Conservation (phyloP, 2,113 vertebrate species). For the Sisor rabdophorus region DNA sequence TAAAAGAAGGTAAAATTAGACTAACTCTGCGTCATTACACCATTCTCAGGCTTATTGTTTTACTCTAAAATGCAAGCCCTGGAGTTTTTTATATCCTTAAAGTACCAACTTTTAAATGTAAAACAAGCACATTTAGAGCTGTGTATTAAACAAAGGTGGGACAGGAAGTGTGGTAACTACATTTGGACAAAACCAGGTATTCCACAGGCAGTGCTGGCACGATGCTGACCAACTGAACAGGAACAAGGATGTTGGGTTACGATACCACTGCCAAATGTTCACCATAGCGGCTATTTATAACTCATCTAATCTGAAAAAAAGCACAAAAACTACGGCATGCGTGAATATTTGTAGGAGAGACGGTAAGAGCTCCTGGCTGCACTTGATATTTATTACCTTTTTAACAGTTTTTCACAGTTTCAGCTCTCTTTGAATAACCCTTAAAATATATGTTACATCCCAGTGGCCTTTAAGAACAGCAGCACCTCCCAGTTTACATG, state of each 20-base stretch:
- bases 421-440: neutral
- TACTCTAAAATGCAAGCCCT: neutral
- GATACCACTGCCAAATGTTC: neutral
- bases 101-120: neutral
- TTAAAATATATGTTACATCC: neutral
- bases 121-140: neutral
- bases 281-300: conserved; percentile 11
- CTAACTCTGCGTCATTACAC: too few species aligned
- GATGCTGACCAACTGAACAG: conserved; percentile 16
- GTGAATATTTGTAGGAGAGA: too few species aligned
- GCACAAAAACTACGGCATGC: too few species aligned
- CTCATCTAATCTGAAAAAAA: neutral
- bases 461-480: neutral
- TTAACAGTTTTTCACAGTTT: neutral
- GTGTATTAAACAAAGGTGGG: neutral
- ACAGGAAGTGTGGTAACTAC: conserved; percentile 1
- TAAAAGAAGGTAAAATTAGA: neutral
- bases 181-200: neutral
- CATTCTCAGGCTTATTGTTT: too few species aligned
- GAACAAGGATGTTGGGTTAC: conserved; percentile 24
- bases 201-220: conserved; percentile 11
- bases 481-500: neutral
- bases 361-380: too few species aligned
- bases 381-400: neutral
- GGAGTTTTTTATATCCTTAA: neutral